Evolutionary conservation across 2,113 vertebrate genomes (phyloP).

Genomic region (Corynorhinus townsendii): DNA sequence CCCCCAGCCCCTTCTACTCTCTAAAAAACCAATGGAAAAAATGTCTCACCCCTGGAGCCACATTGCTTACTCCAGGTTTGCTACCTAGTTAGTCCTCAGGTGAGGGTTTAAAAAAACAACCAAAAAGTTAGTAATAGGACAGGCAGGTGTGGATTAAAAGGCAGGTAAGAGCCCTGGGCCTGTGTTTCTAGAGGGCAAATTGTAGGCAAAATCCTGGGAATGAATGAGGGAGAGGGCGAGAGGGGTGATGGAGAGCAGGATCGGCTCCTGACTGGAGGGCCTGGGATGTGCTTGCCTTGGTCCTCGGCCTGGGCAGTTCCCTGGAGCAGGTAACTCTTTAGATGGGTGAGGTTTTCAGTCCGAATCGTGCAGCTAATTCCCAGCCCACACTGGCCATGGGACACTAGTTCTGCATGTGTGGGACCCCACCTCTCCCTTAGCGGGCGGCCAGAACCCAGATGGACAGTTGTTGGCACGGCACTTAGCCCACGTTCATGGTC

Average conservation of each 20-base stretch:
- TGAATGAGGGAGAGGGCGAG: background rate
- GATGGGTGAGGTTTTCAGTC: background rate
- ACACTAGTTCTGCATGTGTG: background rate
- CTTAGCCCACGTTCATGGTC: fast-evolving
- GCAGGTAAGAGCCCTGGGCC: background rate
- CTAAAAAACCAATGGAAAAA: too few species aligned
- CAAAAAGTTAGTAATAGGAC: background rate
- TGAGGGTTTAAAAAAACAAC: too few species aligned
- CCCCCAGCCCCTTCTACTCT: too few species aligned
- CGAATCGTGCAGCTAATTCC: background rate
- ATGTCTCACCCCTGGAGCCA: too few species aligned
- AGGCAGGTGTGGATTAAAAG: background rate
- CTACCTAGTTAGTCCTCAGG: too few species aligned
- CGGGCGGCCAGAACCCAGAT: background rate
- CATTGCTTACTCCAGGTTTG: too few species aligned
- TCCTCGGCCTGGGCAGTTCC: background rate
- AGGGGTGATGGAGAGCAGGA: fast-evolving
- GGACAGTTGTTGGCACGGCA: too few species aligned
- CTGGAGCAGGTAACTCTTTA: background rate
- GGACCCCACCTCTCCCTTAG: background rate
- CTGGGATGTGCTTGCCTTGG: background rate
- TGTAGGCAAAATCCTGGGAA: background rate
- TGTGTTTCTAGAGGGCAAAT: background rate
- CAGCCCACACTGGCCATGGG: background rate
- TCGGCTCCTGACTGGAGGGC: background rate